These are phyloP conservation scores for Furnarius figulus DNA, from an alignment of 2,113 vertebrate genomes.

Conservation along the genomic window DNA sequence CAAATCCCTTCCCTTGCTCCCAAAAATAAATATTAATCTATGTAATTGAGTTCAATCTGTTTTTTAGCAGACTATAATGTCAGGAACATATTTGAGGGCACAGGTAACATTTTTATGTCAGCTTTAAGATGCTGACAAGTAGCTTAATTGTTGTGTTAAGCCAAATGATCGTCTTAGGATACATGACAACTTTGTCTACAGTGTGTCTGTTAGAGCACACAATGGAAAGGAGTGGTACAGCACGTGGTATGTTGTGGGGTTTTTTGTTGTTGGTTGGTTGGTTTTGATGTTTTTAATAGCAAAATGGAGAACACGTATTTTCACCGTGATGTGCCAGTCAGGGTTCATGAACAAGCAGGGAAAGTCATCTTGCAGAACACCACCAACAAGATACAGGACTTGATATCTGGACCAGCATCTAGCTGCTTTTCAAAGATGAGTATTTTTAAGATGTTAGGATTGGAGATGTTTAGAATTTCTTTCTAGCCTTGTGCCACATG, in stretches of 20 bases:
- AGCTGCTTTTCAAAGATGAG: background rate
- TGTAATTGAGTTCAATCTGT: background rate
- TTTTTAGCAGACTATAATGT: background rate
- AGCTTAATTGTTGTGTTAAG: background rate
- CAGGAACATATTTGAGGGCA: background rate
- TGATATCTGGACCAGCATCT: background rate
- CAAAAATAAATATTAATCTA: background rate
- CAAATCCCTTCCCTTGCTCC: background rate
- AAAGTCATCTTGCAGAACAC: background rate
- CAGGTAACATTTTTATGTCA: background rate
- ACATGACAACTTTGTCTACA: background rate
- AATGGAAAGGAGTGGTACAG: background rate
- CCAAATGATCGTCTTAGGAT: background rate
- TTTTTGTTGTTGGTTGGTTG: background rate
- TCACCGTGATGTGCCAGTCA: background rate
- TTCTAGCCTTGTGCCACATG: slow-evolving; percentile 14
- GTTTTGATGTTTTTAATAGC: background rate
- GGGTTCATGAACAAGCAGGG: background rate
- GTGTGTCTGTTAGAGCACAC: background rate
- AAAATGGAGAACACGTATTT: fast-evolving
- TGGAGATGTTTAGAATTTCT: slow-evolving; percentile 22
- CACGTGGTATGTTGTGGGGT: background rate
- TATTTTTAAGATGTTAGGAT: background rate
- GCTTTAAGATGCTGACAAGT: background rate
- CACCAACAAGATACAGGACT: background rate